Base-by-base conservation (phyloP, 2,797 vertebrate genomes). In the Enteromius radiatus region DNA sequence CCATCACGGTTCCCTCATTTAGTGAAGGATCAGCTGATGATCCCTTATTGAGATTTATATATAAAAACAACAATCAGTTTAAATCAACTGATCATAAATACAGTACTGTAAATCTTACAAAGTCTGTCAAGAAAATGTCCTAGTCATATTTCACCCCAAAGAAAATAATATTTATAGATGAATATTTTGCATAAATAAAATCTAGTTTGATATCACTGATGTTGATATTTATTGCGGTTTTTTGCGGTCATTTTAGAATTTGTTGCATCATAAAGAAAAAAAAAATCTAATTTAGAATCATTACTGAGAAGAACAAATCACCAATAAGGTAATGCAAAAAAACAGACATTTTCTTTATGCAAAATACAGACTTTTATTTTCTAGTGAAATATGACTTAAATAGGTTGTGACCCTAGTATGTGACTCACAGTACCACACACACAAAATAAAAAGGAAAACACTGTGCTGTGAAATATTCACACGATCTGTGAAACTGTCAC, bases 1-100 rank as follows among this genome's bases (percentile, higher is more conserved):
- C 56, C 54, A 84, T 61, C 59, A 45, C 17, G 56, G 31, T 75
- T 74, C 56, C 56, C 43, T 65, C 23, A 82, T 67, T 75, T 65
- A 54, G 45, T 21, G 5, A 54, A 75, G 14, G 38, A 74, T 81
- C 69, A 65, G 31, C 14, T 41, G 80, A 21, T n/a, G 15, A 75
- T 67, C 31, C 61, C 59, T 65, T 75, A 73, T 67, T 41, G 17
- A 75, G 17, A 71, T 59, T 45, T 43, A 70, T 33, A 14, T 19
- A 81, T n/a, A 49, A 28, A 78, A 38, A 74, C 1, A 19, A 47
- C 64, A 45, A 64, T 52, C 69, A 65, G 43, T 61, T 47, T 10
- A 8, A 47, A 63, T 63, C 4, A 61, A 80, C 17, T 10, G 68
- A 71, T n/a, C 2, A 38, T 6, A 56, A 54, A 41, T 69, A 56